Evolutionary conservation across 92 coral and sea anemone species (phyloP).

Genomic region (Montipora capitata): DNA sequence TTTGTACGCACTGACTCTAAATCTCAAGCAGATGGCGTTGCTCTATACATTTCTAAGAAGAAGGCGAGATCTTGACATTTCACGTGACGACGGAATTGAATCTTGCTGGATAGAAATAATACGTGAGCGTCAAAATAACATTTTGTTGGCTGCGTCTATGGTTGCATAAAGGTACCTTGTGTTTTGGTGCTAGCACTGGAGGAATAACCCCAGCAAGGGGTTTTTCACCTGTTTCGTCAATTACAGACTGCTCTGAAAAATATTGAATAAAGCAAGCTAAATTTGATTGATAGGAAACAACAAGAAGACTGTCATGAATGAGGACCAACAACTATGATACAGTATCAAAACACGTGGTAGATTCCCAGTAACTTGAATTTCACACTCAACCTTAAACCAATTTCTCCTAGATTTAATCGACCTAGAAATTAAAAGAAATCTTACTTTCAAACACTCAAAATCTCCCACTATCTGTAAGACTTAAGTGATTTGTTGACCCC

Average conservation of each 20-base stretch:
- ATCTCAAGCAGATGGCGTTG: slow-evolving; percentile 5
- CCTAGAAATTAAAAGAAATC: too few species aligned
- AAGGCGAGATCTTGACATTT: slow-evolving; percentile 9
- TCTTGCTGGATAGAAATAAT: too few species aligned
- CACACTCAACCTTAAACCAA: too few species aligned
- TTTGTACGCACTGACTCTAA: slow-evolving; percentile 7
- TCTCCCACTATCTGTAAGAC: neutral
- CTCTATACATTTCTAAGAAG: slow-evolving; percentile 1
- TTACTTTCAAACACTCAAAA: too few species aligned
- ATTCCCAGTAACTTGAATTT: too few species aligned
- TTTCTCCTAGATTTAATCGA: too few species aligned
- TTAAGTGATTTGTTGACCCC: neutral
- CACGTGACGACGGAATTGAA: neutral
- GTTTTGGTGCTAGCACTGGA: slow-evolving; percentile 50
- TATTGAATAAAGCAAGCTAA: slow-evolving; percentile 17
- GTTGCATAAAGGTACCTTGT: slow-evolving; percentile 20
- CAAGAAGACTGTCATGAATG: neutral
- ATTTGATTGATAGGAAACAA: neutral
- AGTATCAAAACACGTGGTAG: too few species aligned
- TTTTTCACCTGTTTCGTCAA: slow-evolving; percentile 7
- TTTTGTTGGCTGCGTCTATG: too few species aligned
- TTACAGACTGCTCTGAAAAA: slow-evolving; percentile 39
- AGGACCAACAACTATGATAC: neutral
- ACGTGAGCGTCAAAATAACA: too few species aligned
- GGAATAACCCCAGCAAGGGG: too few species aligned